Base-by-base conservation (phyloP, 1,140 invertebrate species). In the Proales similis region DNA sequence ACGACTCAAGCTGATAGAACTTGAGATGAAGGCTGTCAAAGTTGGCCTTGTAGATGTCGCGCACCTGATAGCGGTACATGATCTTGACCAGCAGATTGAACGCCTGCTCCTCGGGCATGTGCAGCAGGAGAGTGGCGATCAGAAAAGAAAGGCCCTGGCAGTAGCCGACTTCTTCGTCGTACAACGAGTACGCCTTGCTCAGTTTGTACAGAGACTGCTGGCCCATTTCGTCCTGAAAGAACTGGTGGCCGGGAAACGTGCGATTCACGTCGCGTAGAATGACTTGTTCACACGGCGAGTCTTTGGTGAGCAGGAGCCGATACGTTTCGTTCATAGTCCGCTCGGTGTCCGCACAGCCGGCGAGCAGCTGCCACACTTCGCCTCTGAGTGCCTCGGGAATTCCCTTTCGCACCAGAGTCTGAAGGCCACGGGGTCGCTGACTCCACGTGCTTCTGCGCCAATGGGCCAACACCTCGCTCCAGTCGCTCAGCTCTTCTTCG, bases 61-160 rank as follows among this genome's bases (percentile, higher is more conserved):
- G 79, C 26, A 98, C 77, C 1, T 86, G 85, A 72, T 98, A 98
- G 48, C 90, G 85, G 72, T 90, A 95, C 93, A 99, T 98, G 5
- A 98, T 83, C 68, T 90, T 86, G 1, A 96, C 88, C 36, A 99
- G 74, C 4, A 98, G 85, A 74, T 88, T 91, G 75, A 99, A 99
- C 1, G 93, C 90, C 81, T 98, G 91, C 73, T 99, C 94, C 79
- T 99, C 94, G 0, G 93, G 93, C 91, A 98, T 97, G 78, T 97
- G 93, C 62, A 98, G 78, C 11, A 98, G 77, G 46, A 98, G 77
- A 64, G 90, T 90, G 66, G 93, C 94, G 49, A 90, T 90, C 33
- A 98, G 78, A 74, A 98, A 98, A 73, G 90, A 95, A 20, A 97
- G 80, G 20, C 94, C 94, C 77, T 99, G 95, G 75, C 93, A 98